Evolutionary conservation across 2,113 vertebrate genomes (phyloP).

Genomic region (Labeo catla): DNA sequence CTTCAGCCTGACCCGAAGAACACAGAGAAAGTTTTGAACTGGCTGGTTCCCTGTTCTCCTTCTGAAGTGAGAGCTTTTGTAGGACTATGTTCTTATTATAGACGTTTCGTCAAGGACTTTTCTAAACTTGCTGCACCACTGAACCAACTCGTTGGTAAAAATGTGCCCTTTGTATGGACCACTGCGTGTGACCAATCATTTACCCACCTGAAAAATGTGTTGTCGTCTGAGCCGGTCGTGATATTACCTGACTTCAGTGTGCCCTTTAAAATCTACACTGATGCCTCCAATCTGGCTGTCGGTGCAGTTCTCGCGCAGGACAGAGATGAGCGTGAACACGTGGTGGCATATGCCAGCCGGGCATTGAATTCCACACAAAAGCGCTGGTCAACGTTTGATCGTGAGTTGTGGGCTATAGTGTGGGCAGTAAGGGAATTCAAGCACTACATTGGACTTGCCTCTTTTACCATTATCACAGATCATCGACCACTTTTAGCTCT

Average conservation of each 20-base stretch:
- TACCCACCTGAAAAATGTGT: neutral
- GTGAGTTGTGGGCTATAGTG: constrained; percentile 46
- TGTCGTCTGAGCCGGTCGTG: constrained; percentile 31
- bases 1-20: constrained; percentile 43
- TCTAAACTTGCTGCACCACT: constrained; percentile 8
- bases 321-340: neutral
- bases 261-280: constrained; percentile 38
- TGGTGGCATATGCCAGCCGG: constrained; percentile 9
- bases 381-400: constrained; percentile 41
- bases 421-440: constrained; percentile 33
- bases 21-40: constrained; percentile 17
- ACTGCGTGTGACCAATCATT: neutral
- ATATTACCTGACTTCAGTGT: constrained; percentile 27
- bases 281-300: constrained; percentile 30
- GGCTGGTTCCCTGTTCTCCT: constrained; percentile 1
- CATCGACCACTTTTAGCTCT: constrained; percentile 23
- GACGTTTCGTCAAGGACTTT: no score
- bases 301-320: constrained; percentile 39
- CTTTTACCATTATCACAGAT: constrained; percentile 44
- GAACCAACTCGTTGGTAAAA: constrained; percentile 28
- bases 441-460: constrained; percentile 1
- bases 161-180: constrained; percentile 12
- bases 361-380: constrained; percentile 14
- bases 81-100: neutral
- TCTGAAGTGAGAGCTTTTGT: constrained; percentile 34